Evolutionary conservation across 1,140 invertebrate species (phyloP).

Genomic region (Leucophenga varia): DNA sequence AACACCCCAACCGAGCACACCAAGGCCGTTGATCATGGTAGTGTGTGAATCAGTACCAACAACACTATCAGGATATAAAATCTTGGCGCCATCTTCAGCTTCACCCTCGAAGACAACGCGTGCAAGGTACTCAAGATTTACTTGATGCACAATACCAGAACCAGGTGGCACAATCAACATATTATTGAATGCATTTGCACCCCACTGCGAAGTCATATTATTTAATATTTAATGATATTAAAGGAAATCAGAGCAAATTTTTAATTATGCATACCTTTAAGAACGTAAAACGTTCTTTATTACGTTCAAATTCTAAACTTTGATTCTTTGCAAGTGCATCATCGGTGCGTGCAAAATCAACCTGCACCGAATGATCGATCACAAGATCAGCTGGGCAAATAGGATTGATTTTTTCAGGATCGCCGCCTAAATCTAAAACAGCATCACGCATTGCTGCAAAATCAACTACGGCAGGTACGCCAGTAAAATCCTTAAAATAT

Average conservation of each 20-base stretch:
- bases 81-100: constrained; percentile 40
- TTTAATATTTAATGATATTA: neutral
- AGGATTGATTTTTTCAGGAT: constrained; percentile 95
- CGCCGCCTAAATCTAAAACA: constrained; percentile 79
- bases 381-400: constrained; percentile 96
- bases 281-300: constrained; percentile 94
- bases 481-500: constrained; percentile 77
- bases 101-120: constrained; percentile 86
- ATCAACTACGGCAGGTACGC: constrained; percentile 98
- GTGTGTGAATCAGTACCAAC: constrained; percentile 99
- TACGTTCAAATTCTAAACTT: constrained; percentile 93
- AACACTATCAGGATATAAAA: constrained; percentile 90
- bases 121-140: constrained; percentile 94
- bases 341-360: constrained; percentile 86
- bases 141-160: constrained; percentile 97
- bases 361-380: constrained; percentile 98
- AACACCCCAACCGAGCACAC: constrained; percentile 74
- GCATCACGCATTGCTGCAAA: constrained; percentile 99
- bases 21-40: constrained; percentile 96
- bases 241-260: neutral
- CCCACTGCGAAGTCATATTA: constrained; percentile 86
- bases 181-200: constrained; percentile 91
- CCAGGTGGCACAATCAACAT: constrained; percentile 98
- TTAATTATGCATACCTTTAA: constrained; percentile 64
- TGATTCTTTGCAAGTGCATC: constrained; percentile 93